phyloP scores from a whole-genome alignment of 2,888 invertebrate genomes.

The Drosophila nigricruria region DNA sequence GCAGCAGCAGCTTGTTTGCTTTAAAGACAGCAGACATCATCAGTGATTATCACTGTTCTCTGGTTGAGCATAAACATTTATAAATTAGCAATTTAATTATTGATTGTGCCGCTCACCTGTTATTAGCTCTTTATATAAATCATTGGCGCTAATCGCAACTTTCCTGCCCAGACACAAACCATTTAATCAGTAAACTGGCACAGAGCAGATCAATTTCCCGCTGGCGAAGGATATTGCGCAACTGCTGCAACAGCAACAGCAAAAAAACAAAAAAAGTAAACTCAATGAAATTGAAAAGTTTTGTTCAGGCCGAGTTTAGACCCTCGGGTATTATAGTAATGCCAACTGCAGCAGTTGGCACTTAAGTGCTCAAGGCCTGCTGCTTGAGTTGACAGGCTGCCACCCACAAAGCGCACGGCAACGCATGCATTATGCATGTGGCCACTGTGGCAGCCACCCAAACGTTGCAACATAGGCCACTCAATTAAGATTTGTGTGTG shows the following conservation, averaged over 20 bases:
- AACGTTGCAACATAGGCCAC: constrained; percentile 59
- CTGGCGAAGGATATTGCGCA: constrained; percentile 68
- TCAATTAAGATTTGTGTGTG: constrained; percentile 51
- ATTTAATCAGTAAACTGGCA: constrained; percentile 54
- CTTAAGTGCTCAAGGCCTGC: constrained; percentile 24
- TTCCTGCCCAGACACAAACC: constrained; percentile 48
- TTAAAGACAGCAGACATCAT: constrained; percentile 1
- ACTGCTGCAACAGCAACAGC: constrained; percentile 39
- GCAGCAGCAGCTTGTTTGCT: constrained; percentile 12
- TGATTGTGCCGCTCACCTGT: constrained; percentile 42
- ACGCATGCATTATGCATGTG: constrained; percentile 41
- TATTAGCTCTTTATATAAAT: constrained; percentile 74
- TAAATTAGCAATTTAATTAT: constrained; percentile 38
- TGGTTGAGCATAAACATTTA: constrained; percentile 18
- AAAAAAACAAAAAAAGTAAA: constrained; percentile 4
- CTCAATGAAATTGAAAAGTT: constrained; percentile 26
- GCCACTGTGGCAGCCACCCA: constrained; percentile 23
- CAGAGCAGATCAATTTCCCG: constrained; percentile 65
- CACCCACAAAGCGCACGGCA: constrained; percentile 34
- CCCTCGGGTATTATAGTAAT: constrained; percentile 42
- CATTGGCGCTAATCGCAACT: constrained; percentile 69
- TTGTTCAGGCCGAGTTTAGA: constrained; percentile 12
- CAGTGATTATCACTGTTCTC: constrained; percentile 45
- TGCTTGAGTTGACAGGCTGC: constrained; percentile 24
- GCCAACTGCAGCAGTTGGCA: constrained; percentile 29